Conservation (phyloP, 2,888 invertebrate genomes). For the Campoletis raptor region DNA sequence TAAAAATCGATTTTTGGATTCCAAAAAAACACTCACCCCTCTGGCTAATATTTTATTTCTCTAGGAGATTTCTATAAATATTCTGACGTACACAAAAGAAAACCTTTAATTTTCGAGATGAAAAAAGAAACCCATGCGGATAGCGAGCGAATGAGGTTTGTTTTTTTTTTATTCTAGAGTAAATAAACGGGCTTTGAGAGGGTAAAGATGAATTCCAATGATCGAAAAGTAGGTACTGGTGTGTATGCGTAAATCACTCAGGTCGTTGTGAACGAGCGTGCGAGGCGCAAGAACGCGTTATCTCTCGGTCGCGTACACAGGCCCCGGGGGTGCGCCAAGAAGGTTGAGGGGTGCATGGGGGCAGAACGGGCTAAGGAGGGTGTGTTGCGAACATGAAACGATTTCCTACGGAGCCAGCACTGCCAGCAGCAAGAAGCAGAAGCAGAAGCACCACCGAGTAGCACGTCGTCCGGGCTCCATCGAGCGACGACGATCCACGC, state of each 20-base stretch:
- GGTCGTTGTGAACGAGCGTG: conserved; percentile 64
- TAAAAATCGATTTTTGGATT: background rate
- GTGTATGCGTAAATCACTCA: conserved; percentile 61
- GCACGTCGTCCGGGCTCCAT: conserved; percentile 75
- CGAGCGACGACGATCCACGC: conserved; percentile 82
- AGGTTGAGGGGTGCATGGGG: conserved; percentile 19
- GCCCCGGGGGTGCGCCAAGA: conserved; percentile 66
- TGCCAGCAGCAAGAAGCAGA: conserved; percentile 64
- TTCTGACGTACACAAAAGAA: conserved; percentile 14
- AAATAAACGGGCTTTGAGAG: conserved; percentile 49
- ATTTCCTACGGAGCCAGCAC: conserved; percentile 56
- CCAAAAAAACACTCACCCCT: background rate
- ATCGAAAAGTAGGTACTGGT: conserved; percentile 62
- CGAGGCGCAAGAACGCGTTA: conserved; percentile 73
- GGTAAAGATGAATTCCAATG: conserved; percentile 64
- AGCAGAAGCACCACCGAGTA: conserved; percentile 64
- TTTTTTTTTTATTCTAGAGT: background rate
- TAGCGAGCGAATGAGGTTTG: conserved; percentile 17
- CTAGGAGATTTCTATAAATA: conserved; percentile 5
- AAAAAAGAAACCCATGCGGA: conserved; percentile 6
- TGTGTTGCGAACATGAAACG: conserved; percentile 67
- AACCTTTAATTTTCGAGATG: conserved; percentile 24
- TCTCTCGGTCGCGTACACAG: conserved; percentile 72
- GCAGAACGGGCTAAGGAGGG: conserved; percentile 61
- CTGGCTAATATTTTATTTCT: background rate